Evolutionary conservation across 2,113 vertebrate species (phyloP).

Genomic region (Malurus alboscapulatus): DNA sequence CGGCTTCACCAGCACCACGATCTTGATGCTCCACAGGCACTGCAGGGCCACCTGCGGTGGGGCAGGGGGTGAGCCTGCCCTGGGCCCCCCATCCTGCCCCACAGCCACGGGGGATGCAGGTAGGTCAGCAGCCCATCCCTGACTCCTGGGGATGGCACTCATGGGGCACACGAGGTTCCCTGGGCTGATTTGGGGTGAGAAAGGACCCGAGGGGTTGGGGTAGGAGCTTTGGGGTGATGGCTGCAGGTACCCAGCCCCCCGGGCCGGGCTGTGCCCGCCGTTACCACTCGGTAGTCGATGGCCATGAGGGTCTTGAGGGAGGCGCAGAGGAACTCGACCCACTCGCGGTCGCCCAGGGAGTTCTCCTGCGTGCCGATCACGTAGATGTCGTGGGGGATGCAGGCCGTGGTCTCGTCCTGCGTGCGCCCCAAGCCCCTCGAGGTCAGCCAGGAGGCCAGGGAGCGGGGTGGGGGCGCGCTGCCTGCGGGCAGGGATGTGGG

Average conservation of each 20-base stretch:
- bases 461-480: slow-evolving; percentile 77
- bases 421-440: slow-evolving; percentile 80
- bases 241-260: neutral
- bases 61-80: neutral
- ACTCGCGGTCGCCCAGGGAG: slow-evolving; percentile 85
- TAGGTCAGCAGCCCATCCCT: neutral
- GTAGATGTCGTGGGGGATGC: slow-evolving; percentile 84
- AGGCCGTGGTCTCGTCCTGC: slow-evolving; percentile 75
- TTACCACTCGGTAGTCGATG: slow-evolving; percentile 83
- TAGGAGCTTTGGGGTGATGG: accelerated
- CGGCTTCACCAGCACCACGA: slow-evolving; percentile 83
- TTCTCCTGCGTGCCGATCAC: slow-evolving; percentile 88
- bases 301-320: slow-evolving; percentile 78
- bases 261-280: neutral
- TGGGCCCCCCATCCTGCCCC: neutral
- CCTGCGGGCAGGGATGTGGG: slow-evolving; percentile 42
- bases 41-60: slow-evolving; percentile 81
- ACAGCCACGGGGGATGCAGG: accelerated
- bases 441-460: slow-evolving; percentile 83
- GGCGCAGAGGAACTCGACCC: slow-evolving; percentile 81
- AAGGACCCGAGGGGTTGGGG: neutral
- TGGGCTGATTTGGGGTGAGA: neutral
- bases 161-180: neutral
- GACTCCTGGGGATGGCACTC: neutral
- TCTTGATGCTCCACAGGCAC: slow-evolving; percentile 87